phyloP scores from a whole-genome alignment of 2,888 invertebrate species.

The Allophyes oxyacanthae region DNA sequence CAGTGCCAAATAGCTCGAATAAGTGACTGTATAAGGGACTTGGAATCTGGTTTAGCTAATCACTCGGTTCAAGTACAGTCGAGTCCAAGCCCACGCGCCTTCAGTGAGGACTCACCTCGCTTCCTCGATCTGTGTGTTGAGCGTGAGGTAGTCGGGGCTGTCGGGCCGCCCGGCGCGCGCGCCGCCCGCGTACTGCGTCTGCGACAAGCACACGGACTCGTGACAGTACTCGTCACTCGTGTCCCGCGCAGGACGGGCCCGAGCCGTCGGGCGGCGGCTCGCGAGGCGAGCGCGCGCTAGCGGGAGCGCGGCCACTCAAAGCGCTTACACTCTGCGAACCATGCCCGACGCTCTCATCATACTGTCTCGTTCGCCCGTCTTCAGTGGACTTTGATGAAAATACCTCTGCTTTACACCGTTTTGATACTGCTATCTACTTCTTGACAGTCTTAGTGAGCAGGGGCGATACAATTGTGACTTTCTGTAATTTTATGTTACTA shows the following conservation, averaged over 20 bases:
- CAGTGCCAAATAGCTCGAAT: no score
- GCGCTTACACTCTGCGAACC: conserved; percentile 31
- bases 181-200: conserved; percentile 79
- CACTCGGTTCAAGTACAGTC: no score
- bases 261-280: not conserved
- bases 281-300: not conserved
- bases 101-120: conserved; percentile 88
- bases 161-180: conserved; percentile 80
- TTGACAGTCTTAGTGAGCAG: no score
- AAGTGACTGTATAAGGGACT: no score
- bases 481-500: no score
- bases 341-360: conserved; percentile 2
- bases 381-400: no score
- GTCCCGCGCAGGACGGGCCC: conserved; percentile 10
- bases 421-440: no score
- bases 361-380: not conserved
- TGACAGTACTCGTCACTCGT: conserved; percentile 5
- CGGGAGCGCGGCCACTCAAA: conserved; percentile 7
- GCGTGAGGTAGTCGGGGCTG: conserved; percentile 92
- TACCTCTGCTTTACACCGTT: no score
- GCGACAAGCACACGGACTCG: conserved; percentile 20
- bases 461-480: no score
- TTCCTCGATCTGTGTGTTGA: conserved; percentile 93
- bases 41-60: no score
- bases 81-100: no score